Evolutionary conservation across 2,888 invertebrate species (phyloP), one percentile per base, ranked within the genome.

Genomic region (Orthosia cruda): DNA sequence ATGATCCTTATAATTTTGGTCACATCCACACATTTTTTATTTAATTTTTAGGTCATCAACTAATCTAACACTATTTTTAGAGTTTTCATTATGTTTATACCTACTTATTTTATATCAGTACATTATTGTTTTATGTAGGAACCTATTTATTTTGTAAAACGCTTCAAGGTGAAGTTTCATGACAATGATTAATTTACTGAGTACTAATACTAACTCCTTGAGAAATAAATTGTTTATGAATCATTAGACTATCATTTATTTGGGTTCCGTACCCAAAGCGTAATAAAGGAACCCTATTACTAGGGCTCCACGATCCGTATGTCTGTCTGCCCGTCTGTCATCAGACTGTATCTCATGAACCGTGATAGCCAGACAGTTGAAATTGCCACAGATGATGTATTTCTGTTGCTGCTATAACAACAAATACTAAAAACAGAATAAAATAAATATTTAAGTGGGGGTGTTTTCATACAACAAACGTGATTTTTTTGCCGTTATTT

Each of bases 131-230:
- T 15, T 47, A 45, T 26, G 2, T 65, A 45, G 52, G 12, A 45
- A 26, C 26, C 61, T 32, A 52, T 23, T 40, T 63, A 59, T 23
- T 57, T 49, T 16, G 47, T 18, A 26, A n/a, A 45, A 26, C 26
- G 54, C 11, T 15, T 50, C 9, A 26, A 61, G 55, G 23, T 49
- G 5, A 66, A 52, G 15, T 64, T 70, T 45, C 26, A 63, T 63
- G 20, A 18, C 18, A 40, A 59, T 65, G 61, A 71, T 77, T 68
- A 54, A 81, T 63, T 67, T 45, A 67, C 12, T 18, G 9, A 18
- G 50, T 26, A 66, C 16, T 12, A 20, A 67, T 26, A 66, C 16
- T 12, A 20, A 67, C 32, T 58, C 26, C 47, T 61, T 66, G 18
- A 58, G 15, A 68, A 64, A 50, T 26, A 67, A 61, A 76, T 64